These are phyloP conservation scores for Sorex fumeus DNA, from an alignment of 2,113 vertebrate species.

Conservation along the genomic window DNA sequence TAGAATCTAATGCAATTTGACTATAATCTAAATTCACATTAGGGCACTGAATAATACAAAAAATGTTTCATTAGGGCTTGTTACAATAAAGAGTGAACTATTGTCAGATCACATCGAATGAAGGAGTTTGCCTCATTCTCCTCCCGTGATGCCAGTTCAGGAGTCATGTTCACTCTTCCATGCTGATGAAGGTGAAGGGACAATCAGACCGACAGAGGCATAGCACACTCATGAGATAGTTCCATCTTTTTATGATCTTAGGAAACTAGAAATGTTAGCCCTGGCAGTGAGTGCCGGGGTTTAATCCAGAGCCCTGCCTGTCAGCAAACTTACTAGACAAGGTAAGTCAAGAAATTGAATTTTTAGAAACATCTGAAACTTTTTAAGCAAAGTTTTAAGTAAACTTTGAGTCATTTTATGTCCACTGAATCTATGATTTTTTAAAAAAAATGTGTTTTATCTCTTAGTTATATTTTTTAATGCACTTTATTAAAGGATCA, in stretches of 20 bases:
- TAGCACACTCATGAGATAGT: not conserved
- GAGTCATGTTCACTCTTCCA: not conserved
- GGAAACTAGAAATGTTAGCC: not conserved
- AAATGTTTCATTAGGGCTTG: not conserved
- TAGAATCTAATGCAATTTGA: not conserved
- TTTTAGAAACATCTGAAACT: not conserved
- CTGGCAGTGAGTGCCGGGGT: not conserved
- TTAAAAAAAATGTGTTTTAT: not conserved
- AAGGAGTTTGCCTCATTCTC: not conserved
- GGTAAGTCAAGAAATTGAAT: not conserved
- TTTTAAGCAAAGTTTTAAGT: not conserved
- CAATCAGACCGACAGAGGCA: not conserved
- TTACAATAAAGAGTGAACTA: not conserved
- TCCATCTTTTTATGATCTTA: not conserved
- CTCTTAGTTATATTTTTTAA: not conserved
- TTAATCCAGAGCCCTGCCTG: not conserved
- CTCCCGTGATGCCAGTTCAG: not conserved
- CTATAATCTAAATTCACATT: conserved; percentile 1
- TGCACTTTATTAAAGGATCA: conserved; percentile 26
- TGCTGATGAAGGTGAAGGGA: not conserved
- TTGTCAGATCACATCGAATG: not conserved
- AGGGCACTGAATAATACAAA: not conserved
- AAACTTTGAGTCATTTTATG: no score
- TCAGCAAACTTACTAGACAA: not conserved
- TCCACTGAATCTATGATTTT: no score